phyloP scores from a whole-genome alignment of 2,797 vertebrate genomes.

The Oryzias dopingdopingensis region DNA sequence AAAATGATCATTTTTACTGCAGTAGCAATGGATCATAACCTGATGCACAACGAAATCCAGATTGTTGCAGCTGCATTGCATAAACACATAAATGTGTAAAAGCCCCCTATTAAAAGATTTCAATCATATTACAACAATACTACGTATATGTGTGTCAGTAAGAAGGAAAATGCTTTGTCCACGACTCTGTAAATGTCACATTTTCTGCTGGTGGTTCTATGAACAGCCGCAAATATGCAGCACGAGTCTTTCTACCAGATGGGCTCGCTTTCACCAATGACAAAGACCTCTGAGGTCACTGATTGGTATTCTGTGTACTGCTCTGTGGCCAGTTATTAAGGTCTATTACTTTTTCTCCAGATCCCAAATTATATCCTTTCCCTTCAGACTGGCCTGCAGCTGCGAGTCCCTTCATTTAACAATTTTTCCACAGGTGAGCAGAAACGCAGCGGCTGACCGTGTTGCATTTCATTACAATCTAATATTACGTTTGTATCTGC shows the following conservation, averaged over 20 bases:
- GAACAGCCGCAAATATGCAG: constrained; percentile 29
- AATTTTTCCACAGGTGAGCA: constrained; percentile 17
- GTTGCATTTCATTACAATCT: background rate
- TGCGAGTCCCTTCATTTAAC: constrained; percentile 33
- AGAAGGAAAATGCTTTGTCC: constrained; percentile 31
- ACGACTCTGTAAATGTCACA: constrained; percentile 17
- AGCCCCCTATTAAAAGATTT: constrained; percentile 35
- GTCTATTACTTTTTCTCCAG: constrained; percentile 32
- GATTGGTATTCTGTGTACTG: constrained; percentile 58
- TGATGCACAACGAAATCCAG: constrained; percentile 42
- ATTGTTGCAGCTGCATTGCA: constrained; percentile 62
- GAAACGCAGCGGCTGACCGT: background rate
- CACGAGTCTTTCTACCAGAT: constrained; percentile 47
- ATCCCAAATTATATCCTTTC: constrained; percentile 31
- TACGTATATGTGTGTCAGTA: constrained; percentile 23
- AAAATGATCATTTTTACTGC: constrained; percentile 22
- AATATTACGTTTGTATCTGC: constrained; percentile 4
- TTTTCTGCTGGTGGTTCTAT: constrained; percentile 31
- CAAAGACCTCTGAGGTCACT: constrained; percentile 53
- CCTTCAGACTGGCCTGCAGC: constrained; percentile 32
- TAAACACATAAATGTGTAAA: constrained; percentile 26
- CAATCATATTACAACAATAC: constrained; percentile 39
- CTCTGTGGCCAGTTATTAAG: constrained; percentile 40
- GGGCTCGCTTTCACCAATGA: constrained; percentile 45
- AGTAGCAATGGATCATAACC: constrained; percentile 29